Conservation (phyloP, 2,888 invertebrate genomes). For the Hirtodrosophila trivittata region DNA sequence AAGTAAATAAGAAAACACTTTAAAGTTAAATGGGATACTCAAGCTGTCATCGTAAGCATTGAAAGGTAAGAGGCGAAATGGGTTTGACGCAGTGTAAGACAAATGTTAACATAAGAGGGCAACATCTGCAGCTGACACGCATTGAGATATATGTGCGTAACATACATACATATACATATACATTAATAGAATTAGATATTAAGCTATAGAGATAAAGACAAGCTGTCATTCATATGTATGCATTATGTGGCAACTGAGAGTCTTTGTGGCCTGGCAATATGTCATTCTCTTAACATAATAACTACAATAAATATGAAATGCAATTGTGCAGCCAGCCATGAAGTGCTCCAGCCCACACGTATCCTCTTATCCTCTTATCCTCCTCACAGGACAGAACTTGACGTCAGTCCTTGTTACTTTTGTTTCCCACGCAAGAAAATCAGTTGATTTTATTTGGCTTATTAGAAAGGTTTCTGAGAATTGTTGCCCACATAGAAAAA, state of each 20-base stretch:
- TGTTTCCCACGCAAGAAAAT: too few relatives aligned
- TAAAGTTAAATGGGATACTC: background rate
- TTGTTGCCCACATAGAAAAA: too few relatives aligned
- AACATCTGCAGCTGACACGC: conserved; percentile 12
- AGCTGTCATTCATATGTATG: background rate
- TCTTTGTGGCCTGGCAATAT: conserved; percentile 1
- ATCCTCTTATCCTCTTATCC: too few relatives aligned
- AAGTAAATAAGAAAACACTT: background rate
- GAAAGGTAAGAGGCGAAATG: conserved; percentile 3
- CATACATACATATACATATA: conserved; percentile 2
- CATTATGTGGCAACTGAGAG: background rate
- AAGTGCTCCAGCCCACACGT: too few relatives aligned
- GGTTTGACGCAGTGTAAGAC: conserved; percentile 30
- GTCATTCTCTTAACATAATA: conserved; percentile 4
- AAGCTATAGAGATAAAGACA: background rate
- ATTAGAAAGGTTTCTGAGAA: too few relatives aligned
- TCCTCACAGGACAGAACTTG: too few relatives aligned
- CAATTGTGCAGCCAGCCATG: too few relatives aligned
- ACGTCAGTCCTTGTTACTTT: too few relatives aligned
- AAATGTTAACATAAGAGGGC: conserved; percentile 35
- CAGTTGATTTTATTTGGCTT: too few relatives aligned
- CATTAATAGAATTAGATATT: background rate
- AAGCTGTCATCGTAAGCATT: background rate
- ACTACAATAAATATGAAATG: conserved; percentile 1
- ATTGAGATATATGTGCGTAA: conserved; percentile 7